These are phyloP conservation scores for Callopanchax toddi DNA, from an alignment of 2,113 vertebrate species.

Conservation along the genomic window DNA sequence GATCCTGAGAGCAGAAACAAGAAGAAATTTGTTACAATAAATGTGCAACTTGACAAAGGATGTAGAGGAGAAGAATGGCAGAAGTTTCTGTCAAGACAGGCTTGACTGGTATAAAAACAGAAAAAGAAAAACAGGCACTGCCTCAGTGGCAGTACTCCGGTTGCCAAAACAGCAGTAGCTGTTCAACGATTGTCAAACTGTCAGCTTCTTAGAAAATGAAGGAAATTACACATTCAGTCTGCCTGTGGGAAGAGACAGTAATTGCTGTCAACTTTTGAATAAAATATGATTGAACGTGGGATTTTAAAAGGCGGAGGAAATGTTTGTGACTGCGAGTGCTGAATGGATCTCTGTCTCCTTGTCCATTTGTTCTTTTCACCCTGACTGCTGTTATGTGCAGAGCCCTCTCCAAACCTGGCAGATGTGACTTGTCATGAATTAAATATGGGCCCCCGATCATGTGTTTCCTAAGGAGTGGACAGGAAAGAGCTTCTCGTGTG, in stretches of 20 bases:
- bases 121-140: constrained; percentile 45
- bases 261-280: constrained; percentile 75
- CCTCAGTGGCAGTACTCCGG: constrained; percentile 54
- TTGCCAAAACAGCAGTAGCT: constrained; percentile 69
- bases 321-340: constrained; percentile 40
- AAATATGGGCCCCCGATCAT: constrained; percentile 76
- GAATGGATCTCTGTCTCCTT: constrained; percentile 47
- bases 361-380: constrained; percentile 56
- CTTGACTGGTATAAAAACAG: constrained; percentile 57
- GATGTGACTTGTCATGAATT: constrained; percentile 81
- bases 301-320: constrained; percentile 54
- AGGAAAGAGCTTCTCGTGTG: constrained; percentile 78
- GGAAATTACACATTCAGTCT: constrained; percentile 76
- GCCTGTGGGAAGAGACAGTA: constrained; percentile 70
- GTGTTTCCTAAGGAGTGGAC: constrained; percentile 71
- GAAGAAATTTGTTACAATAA: constrained; percentile 20
- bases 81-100: constrained; percentile 49
- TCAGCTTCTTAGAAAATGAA: constrained; percentile 68
- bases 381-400: constrained; percentile 67
- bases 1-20: constrained; percentile 4
- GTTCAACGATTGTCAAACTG: constrained; percentile 69
- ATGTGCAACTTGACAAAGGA: constrained; percentile 24
- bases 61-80: constrained; percentile 23
- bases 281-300: constrained; percentile 77
- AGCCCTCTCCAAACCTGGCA: constrained; percentile 63